Evolutionary conservation across 2,888 invertebrate genomes (phyloP).

Genomic region (Cephus nigrinus): DNA sequence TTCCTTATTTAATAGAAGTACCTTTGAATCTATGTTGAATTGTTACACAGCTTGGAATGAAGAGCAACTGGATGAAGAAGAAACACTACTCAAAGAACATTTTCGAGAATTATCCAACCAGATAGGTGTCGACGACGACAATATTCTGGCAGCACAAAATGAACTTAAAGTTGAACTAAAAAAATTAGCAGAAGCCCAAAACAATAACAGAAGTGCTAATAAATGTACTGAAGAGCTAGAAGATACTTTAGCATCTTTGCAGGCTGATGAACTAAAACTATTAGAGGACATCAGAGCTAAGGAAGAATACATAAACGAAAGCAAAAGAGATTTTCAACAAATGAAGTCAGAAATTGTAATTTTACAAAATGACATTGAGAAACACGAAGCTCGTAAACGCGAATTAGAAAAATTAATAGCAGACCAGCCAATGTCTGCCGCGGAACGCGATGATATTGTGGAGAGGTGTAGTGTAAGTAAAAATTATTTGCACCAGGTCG

Average conservation of each 20-base stretch:
- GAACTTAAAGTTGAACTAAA: conserved; percentile 34
- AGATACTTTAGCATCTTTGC: conserved; percentile 29
- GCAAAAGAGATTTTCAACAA: conserved; percentile 36
- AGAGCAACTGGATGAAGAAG: conserved; percentile 50
- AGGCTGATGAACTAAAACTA: conserved; percentile 35
- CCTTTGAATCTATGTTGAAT: conserved; percentile 43
- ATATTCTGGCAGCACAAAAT: conserved; percentile 23
- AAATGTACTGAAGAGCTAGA: conserved; percentile 29
- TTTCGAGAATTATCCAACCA: conserved; percentile 42
- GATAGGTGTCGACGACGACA: conserved; percentile 40
- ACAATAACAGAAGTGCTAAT: conserved; percentile 27
- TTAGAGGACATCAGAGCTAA: conserved; percentile 27
- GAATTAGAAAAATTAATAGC: conserved; percentile 42
- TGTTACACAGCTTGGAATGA: conserved; percentile 55
- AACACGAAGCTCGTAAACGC: conserved; percentile 26
- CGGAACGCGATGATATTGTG: conserved; percentile 46
- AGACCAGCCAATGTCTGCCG: conserved; percentile 50
- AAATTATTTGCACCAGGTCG: conserved; percentile 44
- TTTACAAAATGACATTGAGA: conserved; percentile 34
- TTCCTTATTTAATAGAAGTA: conserved; percentile 26
- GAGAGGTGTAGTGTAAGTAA: conserved; percentile 44
- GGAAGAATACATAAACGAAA: conserved; percentile 33
- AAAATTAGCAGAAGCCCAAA: conserved; percentile 29
- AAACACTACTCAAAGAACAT: conserved; percentile 41
- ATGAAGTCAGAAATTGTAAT: conserved; percentile 29